Conservation (phyloP, 2,888 invertebrate genomes). For the Xestoiulus laeticollis region DNA sequence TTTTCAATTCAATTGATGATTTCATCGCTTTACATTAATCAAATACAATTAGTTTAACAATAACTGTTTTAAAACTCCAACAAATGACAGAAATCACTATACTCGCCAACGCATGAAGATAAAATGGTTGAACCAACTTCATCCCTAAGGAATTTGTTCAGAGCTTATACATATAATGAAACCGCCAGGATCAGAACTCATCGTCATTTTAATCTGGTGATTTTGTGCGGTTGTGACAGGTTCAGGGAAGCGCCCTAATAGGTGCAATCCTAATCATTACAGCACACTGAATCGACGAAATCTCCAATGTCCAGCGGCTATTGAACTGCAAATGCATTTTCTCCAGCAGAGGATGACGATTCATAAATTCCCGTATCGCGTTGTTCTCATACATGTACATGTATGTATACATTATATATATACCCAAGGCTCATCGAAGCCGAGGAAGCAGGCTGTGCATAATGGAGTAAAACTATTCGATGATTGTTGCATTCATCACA, state of each 20-base stretch:
- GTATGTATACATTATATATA: no score
- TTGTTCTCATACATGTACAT: background rate
- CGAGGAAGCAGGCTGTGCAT: background rate
- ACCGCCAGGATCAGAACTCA: no score
- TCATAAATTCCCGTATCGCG: constrained; percentile 26
- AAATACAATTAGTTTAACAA: no score
- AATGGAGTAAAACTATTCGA: constrained; percentile 34
- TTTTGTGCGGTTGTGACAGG: constrained; percentile 7
- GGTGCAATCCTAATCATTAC: background rate
- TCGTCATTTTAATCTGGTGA: background rate
- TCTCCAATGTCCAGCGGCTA: constrained; percentile 14
- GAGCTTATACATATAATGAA: no score
- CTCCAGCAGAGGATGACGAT: background rate
- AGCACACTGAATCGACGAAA: background rate
- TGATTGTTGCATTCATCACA: constrained; percentile 41
- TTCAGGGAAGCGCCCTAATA: constrained; percentile 39
- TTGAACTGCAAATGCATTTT: background rate
- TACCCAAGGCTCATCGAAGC: background rate
- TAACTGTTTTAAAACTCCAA: no score
- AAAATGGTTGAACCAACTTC: no score
- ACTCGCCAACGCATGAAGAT: no score
- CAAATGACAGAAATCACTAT: no score
- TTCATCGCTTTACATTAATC: no score
- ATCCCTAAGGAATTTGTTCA: no score
- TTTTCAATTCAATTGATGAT: no score